Percentiles rank a stretch among this genome's conserved stretches.
Conservation (phyloP, 2,113 vertebrate genomes). For the Cinclus cinclus region DNA sequence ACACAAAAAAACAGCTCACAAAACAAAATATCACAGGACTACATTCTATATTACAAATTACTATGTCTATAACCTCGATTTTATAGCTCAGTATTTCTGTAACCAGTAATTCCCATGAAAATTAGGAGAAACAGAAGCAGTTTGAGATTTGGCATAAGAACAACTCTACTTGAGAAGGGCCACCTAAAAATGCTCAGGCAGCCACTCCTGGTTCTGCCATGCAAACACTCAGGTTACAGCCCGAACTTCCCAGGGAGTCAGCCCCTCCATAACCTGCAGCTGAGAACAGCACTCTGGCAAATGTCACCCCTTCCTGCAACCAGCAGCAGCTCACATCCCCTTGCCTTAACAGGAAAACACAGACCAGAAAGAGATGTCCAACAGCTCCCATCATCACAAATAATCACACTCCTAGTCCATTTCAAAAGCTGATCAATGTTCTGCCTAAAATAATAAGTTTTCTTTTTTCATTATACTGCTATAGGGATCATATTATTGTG, state of each 20-base stretch:
- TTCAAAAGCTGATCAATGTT: background rate
- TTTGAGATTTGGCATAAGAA: background rate
- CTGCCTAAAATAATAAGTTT: background rate
- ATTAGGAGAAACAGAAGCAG: background rate
- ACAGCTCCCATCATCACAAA: background rate
- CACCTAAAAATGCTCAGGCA: background rate
- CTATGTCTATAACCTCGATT: background rate
- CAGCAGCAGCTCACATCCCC: background rate
- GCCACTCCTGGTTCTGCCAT: background rate
- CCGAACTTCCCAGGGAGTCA: background rate
- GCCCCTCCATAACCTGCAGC: background rate
- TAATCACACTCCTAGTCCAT: background rate
- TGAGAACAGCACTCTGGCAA: rapidly evolving
- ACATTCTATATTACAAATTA: background rate
- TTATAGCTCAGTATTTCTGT: background rate
- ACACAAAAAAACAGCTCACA: background rate
- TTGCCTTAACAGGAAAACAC: background rate
- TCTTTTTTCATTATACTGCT: background rate
- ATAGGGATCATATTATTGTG: background rate
- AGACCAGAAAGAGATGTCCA: rapidly evolving
- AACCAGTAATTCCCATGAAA: background rate
- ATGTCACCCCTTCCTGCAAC: background rate
- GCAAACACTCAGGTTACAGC: rapidly evolving
- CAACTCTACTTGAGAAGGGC: background rate
- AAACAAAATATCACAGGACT: background rate